Evolutionary conservation across 2,113 vertebrate species (phyloP).

Genomic region (Leptobrachium ailaonicum): DNA sequence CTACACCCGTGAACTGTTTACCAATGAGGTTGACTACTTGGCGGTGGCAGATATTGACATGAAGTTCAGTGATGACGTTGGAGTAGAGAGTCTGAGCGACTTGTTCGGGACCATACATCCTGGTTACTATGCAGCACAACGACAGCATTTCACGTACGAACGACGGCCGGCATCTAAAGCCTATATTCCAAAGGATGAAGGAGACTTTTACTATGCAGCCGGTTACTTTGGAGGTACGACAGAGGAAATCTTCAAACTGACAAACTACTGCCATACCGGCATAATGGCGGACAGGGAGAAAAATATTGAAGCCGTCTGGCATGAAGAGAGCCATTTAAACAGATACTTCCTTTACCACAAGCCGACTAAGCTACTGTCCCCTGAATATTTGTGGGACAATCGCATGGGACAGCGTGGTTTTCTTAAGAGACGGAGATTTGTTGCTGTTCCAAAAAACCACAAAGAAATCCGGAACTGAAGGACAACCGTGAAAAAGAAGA

Average conservation of each 20-base stretch:
- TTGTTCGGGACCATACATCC: constrained; percentile 63
- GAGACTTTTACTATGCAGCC: constrained; percentile 63
- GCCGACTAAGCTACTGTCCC: constrained; percentile 64
- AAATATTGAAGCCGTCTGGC: constrained; percentile 61
- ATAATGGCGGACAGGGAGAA: constrained; percentile 60
- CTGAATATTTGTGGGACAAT: constrained; percentile 67
- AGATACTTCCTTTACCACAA: constrained; percentile 64
- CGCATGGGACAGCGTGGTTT: constrained; percentile 50
- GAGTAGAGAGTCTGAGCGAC: constrained; percentile 59
- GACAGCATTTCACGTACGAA: constrained; percentile 55
- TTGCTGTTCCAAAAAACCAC: neutral
- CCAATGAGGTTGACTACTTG: constrained; percentile 60
- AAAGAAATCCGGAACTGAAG: neutral
- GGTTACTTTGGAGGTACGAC: constrained; percentile 63
- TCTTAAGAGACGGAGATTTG: neutral
- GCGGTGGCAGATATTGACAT: constrained; percentile 68
- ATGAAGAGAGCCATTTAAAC: constrained; percentile 67
- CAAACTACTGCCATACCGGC: constrained; percentile 55
- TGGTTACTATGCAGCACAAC: constrained; percentile 55
- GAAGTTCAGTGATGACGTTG: constrained; percentile 56
- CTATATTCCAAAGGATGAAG: constrained; percentile 55
- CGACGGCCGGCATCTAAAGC: constrained; percentile 55
- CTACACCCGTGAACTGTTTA: constrained; percentile 51
- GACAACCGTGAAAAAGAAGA: neutral
- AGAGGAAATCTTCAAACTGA: constrained; percentile 56